These are phyloP conservation scores for Apostichopus leukothele DNA, from an alignment of 53 echinoderm and acorn worm genomes.

Conservation along the genomic window DNA sequence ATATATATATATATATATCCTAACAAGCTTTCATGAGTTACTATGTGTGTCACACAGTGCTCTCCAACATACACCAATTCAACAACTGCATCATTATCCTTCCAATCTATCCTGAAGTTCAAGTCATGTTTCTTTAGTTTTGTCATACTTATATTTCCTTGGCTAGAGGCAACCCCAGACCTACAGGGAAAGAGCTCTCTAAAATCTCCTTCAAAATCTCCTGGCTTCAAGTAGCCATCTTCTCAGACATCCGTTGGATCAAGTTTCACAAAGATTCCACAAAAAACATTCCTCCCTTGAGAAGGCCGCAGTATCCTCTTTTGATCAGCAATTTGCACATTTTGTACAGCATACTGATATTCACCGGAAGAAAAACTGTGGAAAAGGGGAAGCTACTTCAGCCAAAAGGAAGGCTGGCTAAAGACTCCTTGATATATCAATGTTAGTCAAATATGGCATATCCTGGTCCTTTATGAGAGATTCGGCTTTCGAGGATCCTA, in stretches of 20 bases:
- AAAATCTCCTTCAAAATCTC: constrained; percentile 2
- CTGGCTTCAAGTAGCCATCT: not conserved
- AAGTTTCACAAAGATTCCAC: not conserved
- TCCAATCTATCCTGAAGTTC: too few species aligned
- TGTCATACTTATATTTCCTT: not conserved
- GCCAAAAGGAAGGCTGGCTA: not conserved
- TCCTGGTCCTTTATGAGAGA: not conserved
- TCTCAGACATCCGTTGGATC: constrained; percentile 7
- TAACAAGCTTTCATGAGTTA: too few species aligned
- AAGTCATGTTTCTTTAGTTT: too few species aligned
- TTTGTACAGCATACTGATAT: not conserved
- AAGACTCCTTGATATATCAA: not conserved
- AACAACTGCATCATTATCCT: too few species aligned
- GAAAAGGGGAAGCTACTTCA: not conserved
- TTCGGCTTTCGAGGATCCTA: not conserved
- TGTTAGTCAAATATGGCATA: not conserved
- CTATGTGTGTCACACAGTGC: too few species aligned
- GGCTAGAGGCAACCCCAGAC: not conserved
- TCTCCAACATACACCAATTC: too few species aligned
- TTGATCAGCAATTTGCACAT: not conserved
- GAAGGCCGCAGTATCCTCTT: not conserved
- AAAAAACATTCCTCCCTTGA: not conserved
- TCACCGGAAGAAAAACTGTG: not conserved
- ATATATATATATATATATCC: too few species aligned
- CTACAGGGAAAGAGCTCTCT: constrained; percentile 14